These are phyloP conservation scores for Callosobruchus maculatus DNA, from an alignment of 2,888 invertebrate species.

Conservation along the genomic window DNA sequence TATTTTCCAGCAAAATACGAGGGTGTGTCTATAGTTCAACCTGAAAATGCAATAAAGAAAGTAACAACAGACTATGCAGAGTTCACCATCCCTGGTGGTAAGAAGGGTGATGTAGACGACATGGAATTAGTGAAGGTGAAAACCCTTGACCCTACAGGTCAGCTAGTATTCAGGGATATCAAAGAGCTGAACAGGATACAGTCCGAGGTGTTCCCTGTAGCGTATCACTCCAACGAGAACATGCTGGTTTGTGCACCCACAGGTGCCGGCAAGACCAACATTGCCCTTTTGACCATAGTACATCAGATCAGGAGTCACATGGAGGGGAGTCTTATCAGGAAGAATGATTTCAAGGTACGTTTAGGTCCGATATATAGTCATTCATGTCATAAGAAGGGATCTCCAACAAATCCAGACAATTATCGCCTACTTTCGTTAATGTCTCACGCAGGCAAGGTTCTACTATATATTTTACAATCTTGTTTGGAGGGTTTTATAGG, in stretches of 20 bases:
- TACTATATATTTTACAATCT: too few species aligned
- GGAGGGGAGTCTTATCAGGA: conserved; percentile 75
- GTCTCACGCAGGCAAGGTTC: too few species aligned
- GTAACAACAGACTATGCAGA: conserved; percentile 79
- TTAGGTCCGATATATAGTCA: too few species aligned
- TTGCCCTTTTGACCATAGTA: conserved; percentile 89
- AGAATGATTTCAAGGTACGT: conserved; percentile 85
- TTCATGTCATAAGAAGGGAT: too few species aligned
- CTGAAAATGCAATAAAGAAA: conserved; percentile 72
- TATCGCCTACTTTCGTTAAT: too few species aligned
- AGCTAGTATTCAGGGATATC: conserved; percentile 84
- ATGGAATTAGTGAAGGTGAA: conserved; percentile 48
- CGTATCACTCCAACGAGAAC: conserved; percentile 96
- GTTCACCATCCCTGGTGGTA: conserved; percentile 75
- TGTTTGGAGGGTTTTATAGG: too few species aligned
- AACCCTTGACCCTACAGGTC: conserved; percentile 68
- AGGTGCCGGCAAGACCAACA: conserved; percentile 98
- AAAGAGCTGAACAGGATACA: conserved; percentile 90
- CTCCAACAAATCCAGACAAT: too few species aligned
- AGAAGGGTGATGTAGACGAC: conserved; percentile 56
- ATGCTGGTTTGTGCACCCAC: conserved; percentile 97
- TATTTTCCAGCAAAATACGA: conserved; percentile 34
- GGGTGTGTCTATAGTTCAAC: conserved; percentile 46
- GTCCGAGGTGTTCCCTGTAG: conserved; percentile 90
- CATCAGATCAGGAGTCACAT: conserved; percentile 87